Base-by-base conservation (phyloP, 2,113 vertebrate species). In the Plecturocebus donacophilus region DNA sequence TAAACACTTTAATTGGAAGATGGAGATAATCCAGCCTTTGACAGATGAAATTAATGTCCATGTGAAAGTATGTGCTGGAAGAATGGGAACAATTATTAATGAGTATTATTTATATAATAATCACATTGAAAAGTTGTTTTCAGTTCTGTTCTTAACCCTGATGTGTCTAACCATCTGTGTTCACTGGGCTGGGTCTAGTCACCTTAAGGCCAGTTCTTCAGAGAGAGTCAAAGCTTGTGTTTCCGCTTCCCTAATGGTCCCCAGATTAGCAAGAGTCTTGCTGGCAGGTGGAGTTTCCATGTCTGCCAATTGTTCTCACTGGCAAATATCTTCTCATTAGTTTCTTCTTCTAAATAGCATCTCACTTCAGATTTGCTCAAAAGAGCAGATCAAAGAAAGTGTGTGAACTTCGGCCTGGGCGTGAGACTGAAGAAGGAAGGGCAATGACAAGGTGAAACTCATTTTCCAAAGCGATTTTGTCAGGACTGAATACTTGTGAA, bases 341-440 rank as follows among this genome's bases (percentile, higher is more conserved):
- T 64, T 64, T 95, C 42, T 88, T 66, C 82, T 94, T 91, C 80
- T 81, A 83, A 87, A 66, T 32, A 77, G 32, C 66, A 61, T 61
- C 76, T 97, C 88, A 70, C 49, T 96, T 94, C 21, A 61, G 38
- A 97, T 92, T 91, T 92, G 66, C 61, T 85, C 90, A 86, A 12
- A 93, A 93, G 47, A 79, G 16, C 20, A 93, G 42, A 95, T 86
- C 86, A 94, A 90, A 95, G 84, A 52, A 52, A 64, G 23, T 6
- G 8, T 56, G n/a, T 83, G 61, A 87, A 83, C 79, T 54, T 76
- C 35, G 20, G 13, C 16, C n/a, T 71, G 35, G 45, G 68, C 17
- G 61, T 83, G 54, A 93, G 77, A 30, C 47, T 40, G 32, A 49
- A 85, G 81, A 38, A 88, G 47, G 49, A 54, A 23, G 54, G 19